Percentiles rank a stretch among this genome's conserved stretches.
Conservation (phyloP, 1,140 invertebrate genomes). For the Drosophila equinoxialis region DNA sequence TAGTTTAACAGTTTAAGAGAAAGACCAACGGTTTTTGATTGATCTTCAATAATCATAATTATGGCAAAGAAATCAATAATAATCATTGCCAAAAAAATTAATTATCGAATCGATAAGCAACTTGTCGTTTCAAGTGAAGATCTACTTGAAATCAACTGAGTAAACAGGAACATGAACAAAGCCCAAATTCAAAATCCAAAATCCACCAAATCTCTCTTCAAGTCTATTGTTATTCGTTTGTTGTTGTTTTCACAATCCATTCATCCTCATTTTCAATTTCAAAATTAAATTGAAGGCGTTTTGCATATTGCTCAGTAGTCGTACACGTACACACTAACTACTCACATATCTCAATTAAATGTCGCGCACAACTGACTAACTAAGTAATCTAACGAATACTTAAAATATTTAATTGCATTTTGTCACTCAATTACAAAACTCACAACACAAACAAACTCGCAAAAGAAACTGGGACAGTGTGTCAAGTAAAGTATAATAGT, state of each 20-base stretch:
- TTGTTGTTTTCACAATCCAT: too few species aligned
- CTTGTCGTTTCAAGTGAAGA: too few species aligned
- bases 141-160: too few species aligned
- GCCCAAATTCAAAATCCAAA: too few species aligned
- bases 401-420: conserved; percentile 70
- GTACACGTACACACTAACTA: neutral
- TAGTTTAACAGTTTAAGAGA: too few species aligned
- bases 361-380: conserved; percentile 24
- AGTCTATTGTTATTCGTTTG: too few species aligned
- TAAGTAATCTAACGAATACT: conserved; percentile 41
- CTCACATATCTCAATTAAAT: neutral
- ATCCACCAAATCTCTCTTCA: too few species aligned
- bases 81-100: too few species aligned
- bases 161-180: too few species aligned
- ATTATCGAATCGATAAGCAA: too few species aligned
- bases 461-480: conserved; percentile 72
- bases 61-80: neutral
- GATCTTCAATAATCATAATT: neutral
- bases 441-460: neutral
- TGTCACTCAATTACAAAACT: conserved; percentile 63
- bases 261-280: neutral
- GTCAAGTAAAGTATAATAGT: conserved; percentile 73
- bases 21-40: neutral
- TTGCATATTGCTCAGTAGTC: neutral
- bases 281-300: neutral